Percentiles rank a stretch among this genome's conserved stretches.
Conservation (phyloP, 2,797 vertebrate genomes). For the Anniella stebbinsi region DNA sequence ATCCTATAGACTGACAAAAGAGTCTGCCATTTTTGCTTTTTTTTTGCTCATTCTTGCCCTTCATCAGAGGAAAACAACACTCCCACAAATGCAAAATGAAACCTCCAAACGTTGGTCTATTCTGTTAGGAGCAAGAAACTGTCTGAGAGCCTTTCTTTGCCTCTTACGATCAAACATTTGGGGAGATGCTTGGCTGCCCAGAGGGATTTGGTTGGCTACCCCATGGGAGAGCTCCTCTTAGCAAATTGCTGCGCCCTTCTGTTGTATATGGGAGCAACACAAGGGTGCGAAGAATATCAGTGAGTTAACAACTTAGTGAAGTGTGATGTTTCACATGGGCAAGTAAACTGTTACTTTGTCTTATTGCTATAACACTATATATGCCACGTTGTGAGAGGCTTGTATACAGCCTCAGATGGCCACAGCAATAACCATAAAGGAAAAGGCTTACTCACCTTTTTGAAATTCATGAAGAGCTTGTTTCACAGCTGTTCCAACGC, state of each 20-base stretch:
- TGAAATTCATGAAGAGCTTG: conserved; percentile 24
- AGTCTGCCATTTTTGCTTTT: conserved; percentile 1
- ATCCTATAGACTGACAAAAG: neutral
- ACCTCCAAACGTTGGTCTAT: conserved; percentile 40
- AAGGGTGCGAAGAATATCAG: conserved; percentile 54
- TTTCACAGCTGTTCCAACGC: conserved; percentile 27
- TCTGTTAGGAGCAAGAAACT: conserved; percentile 45
- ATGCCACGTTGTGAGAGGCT: conserved; percentile 23
- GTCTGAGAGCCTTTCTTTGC: conserved; percentile 48
- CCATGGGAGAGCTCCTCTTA: conserved; percentile 46
- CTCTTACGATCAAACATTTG: conserved; percentile 67
- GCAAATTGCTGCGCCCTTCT: conserved; percentile 43
- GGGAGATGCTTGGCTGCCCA: conserved; percentile 69
- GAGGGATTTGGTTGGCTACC: conserved; percentile 57
- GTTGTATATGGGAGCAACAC: conserved; percentile 51
- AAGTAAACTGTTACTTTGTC: conserved; percentile 37
- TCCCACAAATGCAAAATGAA: conserved; percentile 37
- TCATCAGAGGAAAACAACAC: conserved; percentile 31
- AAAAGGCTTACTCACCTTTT: conserved; percentile 42
- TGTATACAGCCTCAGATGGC: conserved; percentile 13
- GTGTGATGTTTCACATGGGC: conserved; percentile 54
- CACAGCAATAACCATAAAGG: conserved; percentile 33
- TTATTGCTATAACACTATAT: neutral
- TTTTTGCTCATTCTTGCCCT: conserved; percentile 39
- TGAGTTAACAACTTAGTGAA: conserved; percentile 51